A percentile compares a stretch with the other conserved stretches of the same genome.
Conservation (phyloP, 2,113 vertebrate species). For the Nothoprocta pentlandii region DNA sequence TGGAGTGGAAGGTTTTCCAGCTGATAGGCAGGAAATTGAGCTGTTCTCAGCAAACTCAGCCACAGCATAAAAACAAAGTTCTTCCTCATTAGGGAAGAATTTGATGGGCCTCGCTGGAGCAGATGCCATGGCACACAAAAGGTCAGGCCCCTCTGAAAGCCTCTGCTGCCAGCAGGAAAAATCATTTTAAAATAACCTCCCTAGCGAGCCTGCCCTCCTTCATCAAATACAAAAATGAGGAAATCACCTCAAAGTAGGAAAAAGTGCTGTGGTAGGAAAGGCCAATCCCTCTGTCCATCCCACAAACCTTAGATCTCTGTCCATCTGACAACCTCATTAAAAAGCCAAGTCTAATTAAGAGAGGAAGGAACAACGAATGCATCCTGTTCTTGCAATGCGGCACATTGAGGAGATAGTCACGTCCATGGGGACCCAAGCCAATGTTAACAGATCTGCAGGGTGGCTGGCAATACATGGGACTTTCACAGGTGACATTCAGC, state of each 20-base stretch:
- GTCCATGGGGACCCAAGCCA: background rate
- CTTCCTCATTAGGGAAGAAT: constrained; percentile 52
- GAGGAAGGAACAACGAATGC: background rate
- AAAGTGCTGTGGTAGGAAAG: rapidly evolving
- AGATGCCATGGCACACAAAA: rapidly evolving
- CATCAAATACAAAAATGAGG: background rate
- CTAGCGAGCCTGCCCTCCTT: background rate
- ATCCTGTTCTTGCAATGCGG: background rate
- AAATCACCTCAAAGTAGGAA: background rate
- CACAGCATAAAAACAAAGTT: background rate
- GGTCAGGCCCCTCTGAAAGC: constrained; percentile 17
- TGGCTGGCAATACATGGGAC: rapidly evolving
- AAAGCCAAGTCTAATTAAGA: background rate
- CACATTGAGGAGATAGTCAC: rapidly evolving
- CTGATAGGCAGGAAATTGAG: background rate
- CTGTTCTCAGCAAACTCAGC: background rate
- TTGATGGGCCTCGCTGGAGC: background rate
- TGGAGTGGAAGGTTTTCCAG: background rate
- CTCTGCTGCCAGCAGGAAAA: constrained; percentile 19
- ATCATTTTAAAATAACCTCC: background rate
- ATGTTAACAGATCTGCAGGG: rapidly evolving
- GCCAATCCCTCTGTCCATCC: background rate
- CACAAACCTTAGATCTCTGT: background rate
- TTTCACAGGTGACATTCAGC: background rate
- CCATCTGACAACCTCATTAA: background rate